These are phyloP conservation scores for Poeciliopsis infans DNA, from an alignment of 2,797 vertebrate species.

Conservation along the genomic window DNA sequence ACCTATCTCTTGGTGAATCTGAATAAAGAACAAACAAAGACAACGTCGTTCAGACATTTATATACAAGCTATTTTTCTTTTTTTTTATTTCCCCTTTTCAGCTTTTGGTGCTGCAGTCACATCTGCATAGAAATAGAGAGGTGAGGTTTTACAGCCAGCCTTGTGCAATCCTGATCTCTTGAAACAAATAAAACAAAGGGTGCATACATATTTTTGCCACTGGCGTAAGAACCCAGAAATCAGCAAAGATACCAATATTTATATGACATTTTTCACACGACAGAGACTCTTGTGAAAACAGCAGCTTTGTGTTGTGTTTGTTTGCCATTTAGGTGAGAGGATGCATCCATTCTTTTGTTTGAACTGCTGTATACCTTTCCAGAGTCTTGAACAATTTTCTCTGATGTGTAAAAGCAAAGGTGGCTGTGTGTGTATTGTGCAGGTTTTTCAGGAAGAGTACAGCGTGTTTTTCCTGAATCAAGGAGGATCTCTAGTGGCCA, in stretches of 20 bases:
- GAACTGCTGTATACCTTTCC: constrained; percentile 11
- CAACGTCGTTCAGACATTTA: constrained; percentile 20
- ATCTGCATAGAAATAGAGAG: constrained; percentile 30
- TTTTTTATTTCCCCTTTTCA: constrained; percentile 13
- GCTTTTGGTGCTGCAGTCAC: constrained; percentile 25
- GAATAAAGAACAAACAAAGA: constrained; percentile 22
- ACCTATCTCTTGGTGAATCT: constrained; percentile 16
- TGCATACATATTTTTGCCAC: constrained; percentile 33
- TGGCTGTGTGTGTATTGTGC: constrained; percentile 61
- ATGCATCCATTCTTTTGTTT: constrained; percentile 16
- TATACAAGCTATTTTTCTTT: constrained; percentile 19
- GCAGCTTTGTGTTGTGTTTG: constrained; percentile 21
- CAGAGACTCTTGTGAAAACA: constrained; percentile 27
- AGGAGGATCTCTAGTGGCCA: constrained; percentile 92
- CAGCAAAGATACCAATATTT: constrained; percentile 30
- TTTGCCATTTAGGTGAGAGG: constrained; percentile 16
- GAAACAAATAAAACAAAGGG: constrained; percentile 50
- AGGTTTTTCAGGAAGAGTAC: constrained; percentile 96
- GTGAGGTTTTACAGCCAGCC: constrained; percentile 43
- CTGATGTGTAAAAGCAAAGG: constrained; percentile 28
- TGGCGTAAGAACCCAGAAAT: constrained; percentile 34
- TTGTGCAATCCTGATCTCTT: constrained; percentile 49
- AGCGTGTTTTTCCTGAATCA: constrained; percentile 94
- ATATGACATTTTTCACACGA: constrained; percentile 29
- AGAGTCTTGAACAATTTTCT: constrained; percentile 12